A percentile compares a stretch with the other conserved stretches of the same genome.
phyloP scores from a whole-genome alignment of 1,140 invertebrate species.

The Conus ventricosus region DNA sequence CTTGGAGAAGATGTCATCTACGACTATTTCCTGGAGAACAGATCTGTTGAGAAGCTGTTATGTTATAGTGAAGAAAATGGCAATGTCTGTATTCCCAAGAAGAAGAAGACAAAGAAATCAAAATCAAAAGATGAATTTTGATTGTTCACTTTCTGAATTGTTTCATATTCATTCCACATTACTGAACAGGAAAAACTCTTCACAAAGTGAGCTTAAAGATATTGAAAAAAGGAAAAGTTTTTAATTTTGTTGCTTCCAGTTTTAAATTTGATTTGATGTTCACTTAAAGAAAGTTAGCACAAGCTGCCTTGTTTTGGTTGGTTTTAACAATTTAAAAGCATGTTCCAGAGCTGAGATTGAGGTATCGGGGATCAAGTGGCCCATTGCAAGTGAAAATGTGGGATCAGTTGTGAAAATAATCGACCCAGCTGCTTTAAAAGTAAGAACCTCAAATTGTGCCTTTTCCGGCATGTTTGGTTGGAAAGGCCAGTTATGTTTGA shows the following conservation, averaged over 20 bases:
- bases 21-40: constrained; percentile 46
- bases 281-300: not conserved
- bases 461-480: no score
- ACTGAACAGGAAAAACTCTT: no score
- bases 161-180: not conserved
- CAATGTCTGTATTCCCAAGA: constrained; percentile 7
- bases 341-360: no score
- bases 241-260: not conserved
- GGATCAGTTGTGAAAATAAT: no score
- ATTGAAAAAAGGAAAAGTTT: not conserved
- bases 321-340: not conserved
- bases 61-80: constrained; percentile 47
- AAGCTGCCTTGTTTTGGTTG: not conserved
- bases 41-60: constrained; percentile 46
- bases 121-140: constrained; percentile 1
- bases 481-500: no score
- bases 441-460: no score
- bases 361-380: no score
- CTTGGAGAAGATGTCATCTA: constrained; percentile 67
- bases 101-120: not conserved
- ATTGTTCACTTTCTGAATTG: not conserved
- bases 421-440: no score
- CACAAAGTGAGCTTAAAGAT: no score
- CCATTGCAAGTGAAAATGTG: no score
- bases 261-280: not conserved